phyloP scores from a whole-genome alignment of 2,797 vertebrate genomes.

The Micrastur ruficollis region DNA sequence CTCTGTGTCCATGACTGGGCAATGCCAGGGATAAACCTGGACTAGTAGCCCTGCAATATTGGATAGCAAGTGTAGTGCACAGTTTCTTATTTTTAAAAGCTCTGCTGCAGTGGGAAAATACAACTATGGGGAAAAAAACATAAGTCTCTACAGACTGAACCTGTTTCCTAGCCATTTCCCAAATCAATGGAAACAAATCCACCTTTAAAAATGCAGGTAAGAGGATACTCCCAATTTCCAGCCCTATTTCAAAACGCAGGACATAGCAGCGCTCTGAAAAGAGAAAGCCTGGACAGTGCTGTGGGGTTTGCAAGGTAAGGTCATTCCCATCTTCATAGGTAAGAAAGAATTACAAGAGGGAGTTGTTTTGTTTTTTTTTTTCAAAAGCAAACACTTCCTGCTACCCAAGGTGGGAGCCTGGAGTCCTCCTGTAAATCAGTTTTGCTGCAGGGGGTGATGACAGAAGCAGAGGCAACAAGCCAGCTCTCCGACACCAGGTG shows the following conservation, averaged over 20 bases:
- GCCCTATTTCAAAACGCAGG: not conserved
- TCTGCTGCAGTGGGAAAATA: not conserved
- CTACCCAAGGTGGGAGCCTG: not conserved
- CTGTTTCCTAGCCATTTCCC: not conserved
- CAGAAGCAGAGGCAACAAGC: not conserved
- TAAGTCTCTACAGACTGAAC: not conserved
- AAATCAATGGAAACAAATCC: not conserved
- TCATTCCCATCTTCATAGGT: not conserved
- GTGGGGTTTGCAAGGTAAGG: not conserved
- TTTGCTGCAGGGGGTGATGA: not conserved
- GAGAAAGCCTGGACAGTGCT: not conserved
- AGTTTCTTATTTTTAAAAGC: not conserved
- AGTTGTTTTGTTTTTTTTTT: not conserved
- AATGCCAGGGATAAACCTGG: rapidly evolving
- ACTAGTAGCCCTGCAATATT: not conserved
- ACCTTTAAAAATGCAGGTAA: not conserved
- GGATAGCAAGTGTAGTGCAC: not conserved
- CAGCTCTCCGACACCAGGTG: not conserved
- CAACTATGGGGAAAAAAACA: not conserved
- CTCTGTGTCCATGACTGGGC: rapidly evolving
- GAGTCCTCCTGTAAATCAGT: not conserved
- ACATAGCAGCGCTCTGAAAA: not conserved
- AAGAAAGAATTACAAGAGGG: not conserved
- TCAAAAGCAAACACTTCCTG: not conserved
- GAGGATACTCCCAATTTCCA: not conserved